phyloP scores from a whole-genome alignment of 2,888 invertebrate genomes.

The Zeuzera pyrina region DNA sequence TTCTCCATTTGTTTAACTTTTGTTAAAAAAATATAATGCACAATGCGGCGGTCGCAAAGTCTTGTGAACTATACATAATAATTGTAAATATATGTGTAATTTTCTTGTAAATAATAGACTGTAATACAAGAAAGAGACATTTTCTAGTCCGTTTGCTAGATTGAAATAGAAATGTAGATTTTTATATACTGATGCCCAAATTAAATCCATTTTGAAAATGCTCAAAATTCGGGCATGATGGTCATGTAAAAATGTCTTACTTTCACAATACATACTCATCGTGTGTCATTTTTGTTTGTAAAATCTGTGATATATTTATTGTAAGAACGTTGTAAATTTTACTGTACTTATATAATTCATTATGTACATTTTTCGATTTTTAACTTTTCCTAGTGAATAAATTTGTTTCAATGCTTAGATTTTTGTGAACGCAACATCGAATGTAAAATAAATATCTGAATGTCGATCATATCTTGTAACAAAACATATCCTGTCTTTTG shows the following conservation, averaged over 20 bases:
- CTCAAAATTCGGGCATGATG: constrained; percentile 19
- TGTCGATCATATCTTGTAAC: constrained; percentile 56
- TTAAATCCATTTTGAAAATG: constrained; percentile 9
- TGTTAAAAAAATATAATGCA: background rate
- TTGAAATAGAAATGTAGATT: constrained; percentile 43
- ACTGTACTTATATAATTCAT: constrained; percentile 27
- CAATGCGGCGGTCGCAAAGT: too few relatives aligned
- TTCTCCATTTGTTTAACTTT: background rate
- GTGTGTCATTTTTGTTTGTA: constrained; percentile 51
- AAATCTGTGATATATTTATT: constrained; percentile 73
- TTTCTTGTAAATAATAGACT: constrained; percentile 46
- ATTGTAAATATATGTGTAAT: constrained; percentile 31
- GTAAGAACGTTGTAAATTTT: constrained; percentile 61
- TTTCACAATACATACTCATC: constrained; percentile 21
- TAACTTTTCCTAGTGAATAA: constrained; percentile 26
- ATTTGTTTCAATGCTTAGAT: constrained; percentile 10
- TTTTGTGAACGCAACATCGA: constrained; percentile 12
- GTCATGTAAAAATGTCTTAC: constrained; percentile 20
- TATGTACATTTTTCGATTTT: constrained; percentile 37
- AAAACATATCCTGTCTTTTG: constrained; percentile 56
- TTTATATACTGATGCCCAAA: constrained; percentile 27
- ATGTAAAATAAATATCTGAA: constrained; percentile 19
- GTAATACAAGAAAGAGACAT: constrained; percentile 17
- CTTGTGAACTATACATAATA: too few relatives aligned
- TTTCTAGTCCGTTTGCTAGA: constrained; percentile 48